These are phyloP conservation scores for Hoplodrina ambigua DNA, from an alignment of 2,888 invertebrate genomes.

Conservation along the genomic window DNA sequence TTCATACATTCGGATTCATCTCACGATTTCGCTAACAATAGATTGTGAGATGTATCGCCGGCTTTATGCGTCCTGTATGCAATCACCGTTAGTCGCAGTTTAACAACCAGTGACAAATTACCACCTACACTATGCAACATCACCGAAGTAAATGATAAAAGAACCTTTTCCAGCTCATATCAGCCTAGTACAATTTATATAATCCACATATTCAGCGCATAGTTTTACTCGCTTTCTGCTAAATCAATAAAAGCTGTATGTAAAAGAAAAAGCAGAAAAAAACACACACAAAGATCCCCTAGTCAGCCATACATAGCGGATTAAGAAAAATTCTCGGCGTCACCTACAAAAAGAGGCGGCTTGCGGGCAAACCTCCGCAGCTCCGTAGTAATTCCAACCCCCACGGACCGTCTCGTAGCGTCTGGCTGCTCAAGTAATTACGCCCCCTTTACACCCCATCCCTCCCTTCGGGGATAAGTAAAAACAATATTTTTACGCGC, in stretches of 20 bases:
- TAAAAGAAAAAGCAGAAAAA: constrained; percentile 50
- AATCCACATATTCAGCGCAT: constrained; percentile 15
- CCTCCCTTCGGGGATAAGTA: constrained; percentile 84
- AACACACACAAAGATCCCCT: constrained; percentile 54
- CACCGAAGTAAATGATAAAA: not conserved
- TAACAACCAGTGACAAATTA: constrained; percentile 35
- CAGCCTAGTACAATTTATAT: constrained; percentile 26
- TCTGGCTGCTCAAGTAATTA: constrained; percentile 89
- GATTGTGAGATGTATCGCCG: constrained; percentile 31
- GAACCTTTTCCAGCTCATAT: constrained; percentile 11
- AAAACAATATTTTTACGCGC: constrained; percentile 90
- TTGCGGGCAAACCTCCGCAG: constrained; percentile 74
- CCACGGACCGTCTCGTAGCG: constrained; percentile 79
- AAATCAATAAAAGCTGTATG: constrained; percentile 50
- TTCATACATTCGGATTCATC: constrained; percentile 28
- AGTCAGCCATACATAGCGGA: constrained; percentile 67
- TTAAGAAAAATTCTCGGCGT: constrained; percentile 82
- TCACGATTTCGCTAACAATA: constrained; percentile 47
- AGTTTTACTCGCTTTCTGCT: constrained; percentile 35
- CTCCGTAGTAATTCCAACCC: constrained; percentile 78
- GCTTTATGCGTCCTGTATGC: constrained; percentile 30
- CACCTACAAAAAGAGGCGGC: constrained; percentile 80
- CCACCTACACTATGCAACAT: not conserved
- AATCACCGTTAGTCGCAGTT: constrained; percentile 40
- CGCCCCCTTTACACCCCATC: constrained; percentile 73